Percentiles rank a stretch among this genome's conserved stretches.
Conservation (phyloP, 2,888 invertebrate genomes). For the Crossocerus cetratus region DNA sequence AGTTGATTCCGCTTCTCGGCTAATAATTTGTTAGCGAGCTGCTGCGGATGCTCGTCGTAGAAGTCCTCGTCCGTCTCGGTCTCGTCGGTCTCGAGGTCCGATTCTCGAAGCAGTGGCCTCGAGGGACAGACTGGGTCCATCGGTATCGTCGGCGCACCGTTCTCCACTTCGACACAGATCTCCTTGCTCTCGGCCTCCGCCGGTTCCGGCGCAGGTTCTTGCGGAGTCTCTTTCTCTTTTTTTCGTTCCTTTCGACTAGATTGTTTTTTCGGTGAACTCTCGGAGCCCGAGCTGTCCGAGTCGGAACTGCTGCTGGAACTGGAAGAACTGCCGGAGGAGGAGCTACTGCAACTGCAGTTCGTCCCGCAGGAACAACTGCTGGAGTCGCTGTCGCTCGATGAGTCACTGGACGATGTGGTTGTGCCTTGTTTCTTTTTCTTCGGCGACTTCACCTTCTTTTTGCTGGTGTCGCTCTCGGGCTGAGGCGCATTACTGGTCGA, state of each 20-base stretch:
- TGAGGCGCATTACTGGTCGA: conserved; percentile 64
- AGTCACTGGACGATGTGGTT: conserved; percentile 85
- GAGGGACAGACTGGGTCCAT: conserved; percentile 73
- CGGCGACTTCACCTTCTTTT: conserved; percentile 70
- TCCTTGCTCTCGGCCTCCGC: conserved; percentile 68
- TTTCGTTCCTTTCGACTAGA: conserved; percentile 75
- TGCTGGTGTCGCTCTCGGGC: conserved; percentile 53
- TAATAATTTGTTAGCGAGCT: conserved; percentile 84
- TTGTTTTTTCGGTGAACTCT: conserved; percentile 75
- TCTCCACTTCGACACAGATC: conserved; percentile 44
- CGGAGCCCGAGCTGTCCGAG: conserved; percentile 82
- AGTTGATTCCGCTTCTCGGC: conserved; percentile 87
- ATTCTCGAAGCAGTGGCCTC: conserved; percentile 85
- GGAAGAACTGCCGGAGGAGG: conserved; percentile 82
- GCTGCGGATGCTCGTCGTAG: conserved; percentile 90
- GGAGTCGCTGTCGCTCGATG: conserved; percentile 87
- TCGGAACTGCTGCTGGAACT: conserved; percentile 81
- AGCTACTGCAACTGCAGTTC: conserved; percentile 89
- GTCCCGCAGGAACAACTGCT: conserved; percentile 89
- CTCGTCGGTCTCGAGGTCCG: conserved; percentile 90
- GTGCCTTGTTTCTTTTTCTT: conserved; percentile 74
- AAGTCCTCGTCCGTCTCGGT: conserved; percentile 93
- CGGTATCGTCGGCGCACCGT: conserved; percentile 48
- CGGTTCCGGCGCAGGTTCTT: conserved; percentile 78
- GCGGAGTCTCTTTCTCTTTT: conserved; percentile 70